Evolutionary conservation across 2,888 invertebrate species (phyloP).

Genomic region (Erebia aethiops): DNA sequence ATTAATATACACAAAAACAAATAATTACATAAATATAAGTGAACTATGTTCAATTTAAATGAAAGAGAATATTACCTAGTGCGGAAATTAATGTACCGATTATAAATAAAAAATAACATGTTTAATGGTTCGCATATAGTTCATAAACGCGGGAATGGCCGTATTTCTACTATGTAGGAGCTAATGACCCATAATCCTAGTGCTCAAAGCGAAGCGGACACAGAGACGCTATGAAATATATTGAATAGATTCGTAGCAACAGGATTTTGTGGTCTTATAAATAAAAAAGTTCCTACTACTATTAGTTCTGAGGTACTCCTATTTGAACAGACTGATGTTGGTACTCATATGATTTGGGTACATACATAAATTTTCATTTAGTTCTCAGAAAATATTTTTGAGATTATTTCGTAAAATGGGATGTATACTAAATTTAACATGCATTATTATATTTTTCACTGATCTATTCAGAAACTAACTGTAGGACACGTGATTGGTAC

Average conservation of each 20-base stretch:
- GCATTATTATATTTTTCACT: no score
- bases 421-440: no score
- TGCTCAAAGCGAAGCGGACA: conserved; percentile 20
- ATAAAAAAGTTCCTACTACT: neutral
- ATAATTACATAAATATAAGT: neutral
- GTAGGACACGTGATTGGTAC: no score
- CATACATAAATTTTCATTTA: no score
- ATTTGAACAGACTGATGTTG: no score
- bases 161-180: conserved; percentile 25
- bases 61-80: neutral
- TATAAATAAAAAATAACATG: conserved; percentile 3
- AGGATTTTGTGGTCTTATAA: neutral
- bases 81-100: neutral
- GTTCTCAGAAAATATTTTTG: no score
- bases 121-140: neutral
- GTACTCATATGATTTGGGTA: no score
- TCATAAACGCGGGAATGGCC: conserved; percentile 23
- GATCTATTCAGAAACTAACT: no score
- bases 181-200: conserved; percentile 35
- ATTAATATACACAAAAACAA: neutral
- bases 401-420: no score
- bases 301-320: no score
- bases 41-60: neutral
- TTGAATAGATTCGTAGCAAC: neutral
- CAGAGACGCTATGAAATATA: neutral